A percentile compares a stretch with the other conserved stretches of the same genome.
Conservation (phyloP, 2,797 vertebrate species). For the Megaceryle alcyon region DNA sequence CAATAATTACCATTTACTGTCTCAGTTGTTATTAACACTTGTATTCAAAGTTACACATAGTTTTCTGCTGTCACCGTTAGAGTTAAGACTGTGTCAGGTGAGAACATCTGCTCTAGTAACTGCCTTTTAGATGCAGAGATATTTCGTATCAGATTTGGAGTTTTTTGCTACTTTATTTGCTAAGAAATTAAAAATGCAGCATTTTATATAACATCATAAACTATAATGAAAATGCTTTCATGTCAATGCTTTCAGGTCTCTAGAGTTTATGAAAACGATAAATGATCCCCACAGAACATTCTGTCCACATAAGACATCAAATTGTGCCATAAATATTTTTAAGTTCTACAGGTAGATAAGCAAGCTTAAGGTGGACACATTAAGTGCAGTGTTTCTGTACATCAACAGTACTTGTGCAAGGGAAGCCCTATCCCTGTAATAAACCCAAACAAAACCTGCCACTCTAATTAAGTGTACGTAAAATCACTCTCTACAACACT, state of each 20-base stretch:
- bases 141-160: slow-evolving; percentile 8
- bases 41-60: slow-evolving; percentile 52
- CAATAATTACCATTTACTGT: slow-evolving; percentile 72
- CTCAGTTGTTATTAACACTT: slow-evolving; percentile 68
- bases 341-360: neutral
- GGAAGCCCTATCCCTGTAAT: neutral
- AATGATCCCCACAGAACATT: neutral
- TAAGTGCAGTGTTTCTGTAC: neutral
- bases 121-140: slow-evolving; percentile 62
- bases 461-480: neutral
- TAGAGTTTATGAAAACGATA: neutral
- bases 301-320: neutral
- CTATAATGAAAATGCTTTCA: neutral
- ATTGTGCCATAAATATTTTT: neutral
- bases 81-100: slow-evolving; percentile 49
- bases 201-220: neutral
- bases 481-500: neutral
- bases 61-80: slow-evolving; percentile 63
- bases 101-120: slow-evolving; percentile 71
- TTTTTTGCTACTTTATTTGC: neutral
- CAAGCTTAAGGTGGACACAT: neutral
- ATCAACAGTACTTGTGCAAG: neutral
- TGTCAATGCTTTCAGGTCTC: neutral
- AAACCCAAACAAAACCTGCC: neutral
- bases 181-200: neutral